These are phyloP conservation scores for Atlantisia rogersi DNA, from an alignment of 2,113 vertebrate genomes.

Conservation along the genomic window DNA sequence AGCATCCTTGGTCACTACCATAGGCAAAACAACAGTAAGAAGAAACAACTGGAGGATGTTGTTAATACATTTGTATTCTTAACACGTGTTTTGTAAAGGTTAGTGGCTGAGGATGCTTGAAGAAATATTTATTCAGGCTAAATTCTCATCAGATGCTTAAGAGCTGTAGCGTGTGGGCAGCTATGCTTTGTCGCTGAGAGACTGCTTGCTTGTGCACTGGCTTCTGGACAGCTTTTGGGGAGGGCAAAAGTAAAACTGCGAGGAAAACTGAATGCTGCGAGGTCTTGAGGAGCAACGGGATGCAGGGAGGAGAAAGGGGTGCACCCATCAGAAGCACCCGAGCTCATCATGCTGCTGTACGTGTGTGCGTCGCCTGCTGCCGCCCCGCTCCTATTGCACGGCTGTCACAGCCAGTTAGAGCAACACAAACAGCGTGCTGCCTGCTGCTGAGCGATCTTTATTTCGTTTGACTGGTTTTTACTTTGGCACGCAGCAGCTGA, in stretches of 20 bases:
- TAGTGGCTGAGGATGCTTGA: not conserved
- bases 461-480: slow-evolving; percentile 33
- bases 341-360: not conserved
- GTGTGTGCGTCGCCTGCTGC: not conserved
- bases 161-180: not conserved
- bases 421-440: not conserved
- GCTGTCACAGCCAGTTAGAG: slow-evolving; percentile 49
- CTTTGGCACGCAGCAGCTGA: slow-evolving; percentile 9
- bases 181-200: not conserved
- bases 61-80: not conserved
- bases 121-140: not conserved
- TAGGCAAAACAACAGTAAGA: not conserved
- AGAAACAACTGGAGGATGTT: not conserved
- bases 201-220: not conserved
- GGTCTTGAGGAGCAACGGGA: not conserved
- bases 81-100: not conserved
- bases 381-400: not conserved
- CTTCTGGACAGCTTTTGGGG: not conserved
- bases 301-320: not conserved
- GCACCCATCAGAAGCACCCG: fast-evolving
- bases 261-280: not conserved
- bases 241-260: not conserved
- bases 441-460: not conserved
- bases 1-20: not conserved
- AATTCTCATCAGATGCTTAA: not conserved